Conservation (phyloP, 1,140 invertebrate genomes). For the Drosophila setifemur region DNA sequence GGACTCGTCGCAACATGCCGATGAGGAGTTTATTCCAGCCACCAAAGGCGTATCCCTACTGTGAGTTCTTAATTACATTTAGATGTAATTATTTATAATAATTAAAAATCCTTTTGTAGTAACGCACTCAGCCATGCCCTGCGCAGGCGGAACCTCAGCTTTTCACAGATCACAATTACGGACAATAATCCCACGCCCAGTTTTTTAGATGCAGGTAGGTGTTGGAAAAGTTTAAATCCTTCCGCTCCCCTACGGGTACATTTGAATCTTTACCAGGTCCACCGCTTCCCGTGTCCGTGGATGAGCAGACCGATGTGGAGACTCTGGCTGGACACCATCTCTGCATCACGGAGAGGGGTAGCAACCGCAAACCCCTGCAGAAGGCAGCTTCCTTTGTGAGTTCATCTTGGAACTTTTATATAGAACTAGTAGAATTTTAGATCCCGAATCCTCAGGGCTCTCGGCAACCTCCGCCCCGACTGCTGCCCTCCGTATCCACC, state of each 20-base stretch:
- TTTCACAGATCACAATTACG: conserved; percentile 75
- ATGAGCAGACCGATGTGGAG: conserved; percentile 87
- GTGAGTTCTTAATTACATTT: conserved; percentile 83
- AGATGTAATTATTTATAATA: neutral
- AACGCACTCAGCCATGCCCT: conserved; percentile 83
- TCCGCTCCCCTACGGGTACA: too few relatives aligned
- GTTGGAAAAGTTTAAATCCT: too few relatives aligned
- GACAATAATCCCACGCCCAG: conserved; percentile 84
- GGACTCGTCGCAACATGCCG: conserved; percentile 76
- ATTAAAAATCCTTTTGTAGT: conserved; percentile 69
- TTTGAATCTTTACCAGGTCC: conserved; percentile 76
- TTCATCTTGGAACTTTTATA: neutral
- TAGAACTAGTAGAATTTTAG: too few relatives aligned
- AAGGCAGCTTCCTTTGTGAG: conserved; percentile 81
- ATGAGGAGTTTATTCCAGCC: conserved; percentile 87
- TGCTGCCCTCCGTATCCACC: conserved; percentile 83
- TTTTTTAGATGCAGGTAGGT: conserved; percentile 84
- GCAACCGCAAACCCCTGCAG: conserved; percentile 64
- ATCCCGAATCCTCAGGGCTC: conserved; percentile 61
- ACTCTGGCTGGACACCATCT: conserved; percentile 89
- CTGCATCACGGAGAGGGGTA: conserved; percentile 83
- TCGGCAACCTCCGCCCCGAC: conserved; percentile 69
- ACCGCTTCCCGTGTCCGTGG: conserved; percentile 82
- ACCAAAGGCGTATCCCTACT: conserved; percentile 86
- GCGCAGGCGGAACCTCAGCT: conserved; percentile 70